Percentiles rank a stretch among this genome's conserved stretches.
These are phyloP conservation scores for Semicossyphus pulcher DNA, from an alignment of 2,113 vertebrate genomes.

Conservation along the genomic window DNA sequence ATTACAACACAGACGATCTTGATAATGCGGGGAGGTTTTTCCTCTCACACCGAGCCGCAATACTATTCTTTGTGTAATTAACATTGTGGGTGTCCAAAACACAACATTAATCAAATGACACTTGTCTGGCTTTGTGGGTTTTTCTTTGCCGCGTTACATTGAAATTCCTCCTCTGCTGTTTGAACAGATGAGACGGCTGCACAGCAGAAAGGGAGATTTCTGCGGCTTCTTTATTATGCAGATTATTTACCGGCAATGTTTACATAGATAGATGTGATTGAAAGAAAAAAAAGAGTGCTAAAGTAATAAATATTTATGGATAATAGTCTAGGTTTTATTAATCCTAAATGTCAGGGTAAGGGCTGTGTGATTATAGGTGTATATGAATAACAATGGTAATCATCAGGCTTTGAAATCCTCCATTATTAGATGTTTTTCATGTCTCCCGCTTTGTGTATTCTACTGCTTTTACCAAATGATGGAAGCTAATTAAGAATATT, in stretches of 20 bases:
- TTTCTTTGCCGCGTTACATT: slow-evolving; percentile 27
- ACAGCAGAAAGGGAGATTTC: background rate
- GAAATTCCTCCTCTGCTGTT: slow-evolving; percentile 49
- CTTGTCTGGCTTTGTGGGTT: slow-evolving; percentile 53
- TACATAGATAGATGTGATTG: slow-evolving; percentile 12
- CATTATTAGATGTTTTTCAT: background rate
- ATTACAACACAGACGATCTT: slow-evolving; percentile 56
- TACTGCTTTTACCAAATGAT: background rate
- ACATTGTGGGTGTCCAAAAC: slow-evolving; percentile 62
- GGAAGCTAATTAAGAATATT: background rate
- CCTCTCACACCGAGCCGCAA: slow-evolving; percentile 14
- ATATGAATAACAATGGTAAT: slow-evolving; percentile 23
- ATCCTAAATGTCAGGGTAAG: slow-evolving; percentile 33
- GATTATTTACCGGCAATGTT: slow-evolving; percentile 6
- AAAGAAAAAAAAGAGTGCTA: background rate
- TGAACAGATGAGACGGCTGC: slow-evolving; percentile 29
- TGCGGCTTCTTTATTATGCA: slow-evolving; percentile 23
- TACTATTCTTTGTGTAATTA: slow-evolving; percentile 60
- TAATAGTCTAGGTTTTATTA: slow-evolving; percentile 9
- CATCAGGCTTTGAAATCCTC: background rate
- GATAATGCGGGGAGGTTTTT: slow-evolving; percentile 41
- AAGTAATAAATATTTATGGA: slow-evolving; percentile 18
- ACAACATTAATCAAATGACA: slow-evolving; percentile 62
- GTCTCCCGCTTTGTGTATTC: background rate
- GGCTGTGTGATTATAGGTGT: slow-evolving; percentile 12